Evolutionary conservation across 2,797 vertebrate genomes (phyloP).

Genomic region (Dendrocincla tyrannina): DNA sequence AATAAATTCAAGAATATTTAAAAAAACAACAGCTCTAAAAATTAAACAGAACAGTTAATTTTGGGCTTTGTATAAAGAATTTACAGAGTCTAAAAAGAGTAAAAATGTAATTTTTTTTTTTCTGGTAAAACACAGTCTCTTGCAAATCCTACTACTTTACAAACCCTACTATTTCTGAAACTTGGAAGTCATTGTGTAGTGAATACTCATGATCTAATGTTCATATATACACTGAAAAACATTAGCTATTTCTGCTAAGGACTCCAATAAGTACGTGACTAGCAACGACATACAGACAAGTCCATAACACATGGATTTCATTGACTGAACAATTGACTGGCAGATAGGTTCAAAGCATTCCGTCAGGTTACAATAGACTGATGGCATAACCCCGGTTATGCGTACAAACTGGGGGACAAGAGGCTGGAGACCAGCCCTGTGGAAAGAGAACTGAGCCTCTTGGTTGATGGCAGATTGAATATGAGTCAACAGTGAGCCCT

Average conservation of each 20-base stretch:
- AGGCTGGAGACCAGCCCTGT: background rate
- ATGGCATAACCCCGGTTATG: background rate
- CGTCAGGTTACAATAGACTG: background rate
- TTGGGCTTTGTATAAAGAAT: background rate
- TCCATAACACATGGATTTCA: background rate
- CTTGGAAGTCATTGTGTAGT: background rate
- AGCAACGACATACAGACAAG: rapidly evolving
- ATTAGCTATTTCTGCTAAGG: background rate
- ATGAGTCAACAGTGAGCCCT: background rate
- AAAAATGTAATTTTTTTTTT: background rate
- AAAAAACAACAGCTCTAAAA: background rate
- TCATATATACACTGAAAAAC: background rate
- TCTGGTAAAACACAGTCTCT: background rate
- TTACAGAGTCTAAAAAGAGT: background rate
- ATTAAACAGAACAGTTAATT: background rate
- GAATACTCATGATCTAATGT: background rate
- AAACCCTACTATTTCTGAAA: background rate
- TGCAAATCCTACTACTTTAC: background rate
- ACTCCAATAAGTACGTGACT: background rate
- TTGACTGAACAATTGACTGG: background rate
- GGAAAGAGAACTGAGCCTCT: background rate
- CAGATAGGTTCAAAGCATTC: background rate
- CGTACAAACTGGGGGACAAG: background rate
- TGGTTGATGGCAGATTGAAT: background rate
- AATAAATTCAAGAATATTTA: background rate